Evolutionary conservation across 2,113 vertebrate species (phyloP), one percentile per base, ranked within the genome.

Genomic region (Spheniscus mendiculus): DNA sequence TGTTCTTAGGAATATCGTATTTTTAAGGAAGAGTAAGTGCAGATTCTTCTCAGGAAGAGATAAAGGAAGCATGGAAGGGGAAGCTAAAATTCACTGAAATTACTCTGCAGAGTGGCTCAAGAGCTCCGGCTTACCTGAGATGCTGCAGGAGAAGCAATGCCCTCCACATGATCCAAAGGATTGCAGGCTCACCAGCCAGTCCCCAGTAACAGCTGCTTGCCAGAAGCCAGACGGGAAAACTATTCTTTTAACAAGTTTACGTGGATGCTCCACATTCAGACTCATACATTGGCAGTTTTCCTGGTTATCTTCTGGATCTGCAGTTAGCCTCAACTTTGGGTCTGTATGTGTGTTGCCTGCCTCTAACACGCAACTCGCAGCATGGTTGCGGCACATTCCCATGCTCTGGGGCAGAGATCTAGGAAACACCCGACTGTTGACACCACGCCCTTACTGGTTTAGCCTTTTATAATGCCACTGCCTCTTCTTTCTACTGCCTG

Each of bases 41-140:
- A 91, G 12, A 63, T 81, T 94, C 29, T 90, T 95, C 73, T 82
- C n/a, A 38, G 26, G 56, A 91, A 87, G 9, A 63, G 27, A 87
- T 50, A 70, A 84, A 87, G 22, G 23, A 73, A 92, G 17, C 16
- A 58, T 25, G 25, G 23, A 34, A 53, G 18, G 40, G 30, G 29
- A 87, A 90, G 38, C 18, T 72, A 89, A 84, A 78, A 63, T 76
- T 83, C 66, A 80, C 40, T 47, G 52, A 61, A 85, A 83, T 82
- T 83, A 67, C n/a, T 81, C 53, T 3, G 5, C 50, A 11, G 27
- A 92, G 23, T 56, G 27, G 52, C 40, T 94, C 27, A 87, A 83
- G 53, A 62, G 27, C 38, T 50, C 45, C 59, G 69, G 69, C 72
- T 84, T 66, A 25, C 58, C 36, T 78, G n/a, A 70, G 42, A 15